Conservation (phyloP, 2,888 invertebrate genomes). For the Calliscelio sp. region DNA sequence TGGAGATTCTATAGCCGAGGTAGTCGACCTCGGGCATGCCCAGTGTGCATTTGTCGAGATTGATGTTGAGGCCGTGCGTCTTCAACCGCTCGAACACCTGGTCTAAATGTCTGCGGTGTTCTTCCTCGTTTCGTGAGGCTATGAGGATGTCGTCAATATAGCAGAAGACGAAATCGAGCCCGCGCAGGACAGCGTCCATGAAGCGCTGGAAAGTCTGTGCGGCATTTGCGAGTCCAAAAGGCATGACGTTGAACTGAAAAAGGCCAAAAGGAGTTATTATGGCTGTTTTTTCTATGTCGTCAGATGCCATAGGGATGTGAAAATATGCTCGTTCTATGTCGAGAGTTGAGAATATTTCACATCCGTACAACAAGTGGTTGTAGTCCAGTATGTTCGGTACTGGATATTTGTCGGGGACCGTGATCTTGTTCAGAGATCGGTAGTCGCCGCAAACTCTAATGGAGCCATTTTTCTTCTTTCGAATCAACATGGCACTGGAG, state of each 20-base stretch:
- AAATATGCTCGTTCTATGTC: constrained; percentile 33
- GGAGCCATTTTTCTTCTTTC: not conserved
- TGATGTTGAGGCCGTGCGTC: too few relatives aligned
- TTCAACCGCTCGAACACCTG: too few relatives aligned
- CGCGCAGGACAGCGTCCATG: constrained; percentile 2
- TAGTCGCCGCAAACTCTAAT: constrained; percentile 32
- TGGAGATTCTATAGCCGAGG: not conserved
- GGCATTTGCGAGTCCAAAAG: not conserved
- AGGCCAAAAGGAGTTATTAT: constrained; percentile 13
- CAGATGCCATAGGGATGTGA: not conserved
- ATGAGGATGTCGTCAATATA: constrained; percentile 9
- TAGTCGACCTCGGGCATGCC: too few relatives aligned
- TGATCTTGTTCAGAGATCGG: constrained; percentile 3
- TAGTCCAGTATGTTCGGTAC: not conserved
- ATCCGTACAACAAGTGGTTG: not conserved
- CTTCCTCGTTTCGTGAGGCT: not conserved
- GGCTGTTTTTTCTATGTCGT: not conserved
- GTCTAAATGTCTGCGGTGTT: not conserved
- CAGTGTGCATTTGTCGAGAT: too few relatives aligned
- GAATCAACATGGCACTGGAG: not conserved
- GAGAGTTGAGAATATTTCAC: not conserved
- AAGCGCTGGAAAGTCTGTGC: not conserved
- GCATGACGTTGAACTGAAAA: not conserved
- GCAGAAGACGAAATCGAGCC: constrained; percentile 24
- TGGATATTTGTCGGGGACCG: constrained; percentile 35